Percentiles rank a stretch among this genome's conserved stretches.
These are phyloP conservation scores for Hyposmocoma kahamanoa DNA, from an alignment of 1,140 invertebrate species.

Conservation along the genomic window DNA sequence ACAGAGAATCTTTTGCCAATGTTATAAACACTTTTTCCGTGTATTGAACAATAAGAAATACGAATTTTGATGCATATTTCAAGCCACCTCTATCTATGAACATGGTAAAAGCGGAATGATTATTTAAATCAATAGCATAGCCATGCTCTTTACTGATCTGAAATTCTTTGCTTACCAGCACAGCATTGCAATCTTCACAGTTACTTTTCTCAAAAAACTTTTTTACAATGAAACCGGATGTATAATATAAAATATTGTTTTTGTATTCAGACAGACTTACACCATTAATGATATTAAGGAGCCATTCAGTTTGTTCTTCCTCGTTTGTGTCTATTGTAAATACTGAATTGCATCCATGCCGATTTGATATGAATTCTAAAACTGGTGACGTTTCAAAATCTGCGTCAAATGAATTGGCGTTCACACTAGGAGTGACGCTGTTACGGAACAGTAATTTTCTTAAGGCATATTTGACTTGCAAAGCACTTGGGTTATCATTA, in stretches of 20 bases:
- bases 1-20: neutral
- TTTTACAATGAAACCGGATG: constrained; percentile 15
- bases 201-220: constrained; percentile 15
- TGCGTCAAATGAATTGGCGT: constrained; percentile 16
- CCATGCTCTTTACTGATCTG: neutral
- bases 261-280: constrained; percentile 8
- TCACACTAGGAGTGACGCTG: constrained; percentile 19
- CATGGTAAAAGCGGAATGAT: constrained; percentile 7
- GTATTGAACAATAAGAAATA: neutral
- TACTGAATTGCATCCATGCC: neutral
- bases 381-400: constrained; percentile 12
- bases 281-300: neutral
- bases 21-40: constrained; percentile 1
- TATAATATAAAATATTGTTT: constrained; percentile 23
- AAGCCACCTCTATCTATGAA: neutral
- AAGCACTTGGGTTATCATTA: constrained; percentile 27
- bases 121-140: constrained; percentile 2
- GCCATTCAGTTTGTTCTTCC: neutral
- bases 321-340: neutral
- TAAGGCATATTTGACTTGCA: constrained; percentile 20
- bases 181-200: constrained; percentile 5
- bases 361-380: constrained; percentile 9
- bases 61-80: neutral
- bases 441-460: constrained; percentile 25
- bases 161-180: neutral